Percentiles rank a stretch among this genome's conserved stretches.
These are phyloP conservation scores for Peromyscus polionotus DNA, from an alignment of 2,113 vertebrate genomes.

Conservation along the genomic window DNA sequence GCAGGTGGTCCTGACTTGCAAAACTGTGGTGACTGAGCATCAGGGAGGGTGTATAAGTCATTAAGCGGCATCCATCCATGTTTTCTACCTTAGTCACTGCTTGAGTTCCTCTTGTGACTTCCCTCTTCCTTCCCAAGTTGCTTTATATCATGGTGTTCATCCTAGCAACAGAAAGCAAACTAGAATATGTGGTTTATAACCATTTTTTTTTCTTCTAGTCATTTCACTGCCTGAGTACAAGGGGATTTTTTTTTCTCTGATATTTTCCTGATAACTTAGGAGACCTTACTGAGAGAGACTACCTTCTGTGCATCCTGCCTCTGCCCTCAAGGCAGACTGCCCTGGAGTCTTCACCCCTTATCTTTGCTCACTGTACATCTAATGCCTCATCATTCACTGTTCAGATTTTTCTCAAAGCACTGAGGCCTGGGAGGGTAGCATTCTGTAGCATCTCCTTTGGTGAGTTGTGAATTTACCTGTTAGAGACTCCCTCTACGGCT, in stretches of 20 bases:
- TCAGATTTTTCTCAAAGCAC: accelerated
- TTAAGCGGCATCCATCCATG: background rate
- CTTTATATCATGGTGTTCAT: background rate
- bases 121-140: background rate
- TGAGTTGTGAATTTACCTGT: background rate
- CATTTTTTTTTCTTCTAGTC: background rate
- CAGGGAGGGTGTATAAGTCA: background rate
- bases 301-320: no score
- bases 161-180: background rate
- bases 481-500: no score
- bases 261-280: background rate
- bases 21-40: background rate
- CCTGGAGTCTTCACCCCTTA: no score
- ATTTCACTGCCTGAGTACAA: background rate
- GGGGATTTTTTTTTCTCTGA: background rate
- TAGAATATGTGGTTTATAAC: background rate
- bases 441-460: background rate
- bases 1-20: background rate
- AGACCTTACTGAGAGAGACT: no score
- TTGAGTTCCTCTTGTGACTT: background rate
- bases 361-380: background rate
- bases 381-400: background rate
- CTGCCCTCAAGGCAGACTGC: background rate
- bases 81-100: background rate
- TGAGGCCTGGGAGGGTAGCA: no score